Evolutionary conservation across 2,888 invertebrate genomes (phyloP), one percentile per base, ranked within the genome.

Genomic region (Clusia tigrina): DNA sequence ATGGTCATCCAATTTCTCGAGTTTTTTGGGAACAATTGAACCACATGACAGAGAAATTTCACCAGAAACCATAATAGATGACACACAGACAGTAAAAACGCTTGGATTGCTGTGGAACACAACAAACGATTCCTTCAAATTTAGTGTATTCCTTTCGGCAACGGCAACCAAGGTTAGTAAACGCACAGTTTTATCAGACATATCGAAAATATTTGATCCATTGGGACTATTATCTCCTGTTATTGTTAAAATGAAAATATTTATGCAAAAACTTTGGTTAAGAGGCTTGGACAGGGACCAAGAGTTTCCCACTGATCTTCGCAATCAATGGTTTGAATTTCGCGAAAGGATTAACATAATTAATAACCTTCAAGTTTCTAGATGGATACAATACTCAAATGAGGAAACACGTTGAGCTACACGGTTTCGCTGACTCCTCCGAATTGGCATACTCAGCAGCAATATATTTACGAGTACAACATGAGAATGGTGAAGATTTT

Each of bases 381-480:
- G 42, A n/a, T 42, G 42, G 42, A 5, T 6, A 15, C 42, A 42
- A 42, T 42, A 15, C 17, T 25, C 22, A 48, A 20, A 46, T 32
- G 15, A 17, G 12, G 37, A 51, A 2, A 38, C 9, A n/a, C 3
- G n/a, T 42, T n/a, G 12, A 61, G 22, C 12, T 62, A 2, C 57
- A 62, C 37, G 56, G 61, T 2, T 61, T 61, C 22, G 18, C 56
- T 17, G 57, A 62, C 17, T 6, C 61, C 2, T 61, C 61, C 3
- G 54, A 64, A 48, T 61, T 58, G 10, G 64, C 64, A 17, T 64
- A 64, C 38, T 37, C 61, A 22, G 58, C 57, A 18, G 58, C 46
- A 26, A 42, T 64, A 6, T 64, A 64, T 37, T 24, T 48, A n/a
- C 23, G 58, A 17, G 51, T 64, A 1, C 15, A 58, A n/a, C 53